Evolutionary conservation across 2,797 vertebrate genomes (phyloP).

Genomic region (Coendou prehensilis): DNA sequence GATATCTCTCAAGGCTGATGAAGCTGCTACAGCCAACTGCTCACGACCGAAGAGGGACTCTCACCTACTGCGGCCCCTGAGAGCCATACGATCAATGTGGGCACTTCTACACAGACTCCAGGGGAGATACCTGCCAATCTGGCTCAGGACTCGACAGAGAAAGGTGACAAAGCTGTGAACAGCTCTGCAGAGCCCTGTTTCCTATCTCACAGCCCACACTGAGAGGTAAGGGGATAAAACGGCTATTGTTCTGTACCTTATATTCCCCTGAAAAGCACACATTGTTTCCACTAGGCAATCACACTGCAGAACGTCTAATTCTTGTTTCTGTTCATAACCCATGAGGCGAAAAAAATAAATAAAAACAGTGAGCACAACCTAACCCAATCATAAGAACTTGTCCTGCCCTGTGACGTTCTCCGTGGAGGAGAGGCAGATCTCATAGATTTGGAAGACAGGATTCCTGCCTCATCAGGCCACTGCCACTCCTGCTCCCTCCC

Average conservation of each 20-base stretch:
- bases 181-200: not conserved
- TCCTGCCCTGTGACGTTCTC: constrained; percentile 74
- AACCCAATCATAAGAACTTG: constrained; percentile 78
- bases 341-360: constrained; percentile 55
- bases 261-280: constrained; percentile 4
- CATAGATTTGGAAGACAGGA: not conserved
- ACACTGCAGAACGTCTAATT: constrained; percentile 64
- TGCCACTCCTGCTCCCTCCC: not conserved
- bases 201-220: not conserved
- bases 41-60: not conserved
- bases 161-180: not conserved
- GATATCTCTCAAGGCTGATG: not conserved
- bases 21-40: not conserved
- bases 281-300: constrained; percentile 47
- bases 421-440: constrained; percentile 59
- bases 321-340: constrained; percentile 78
- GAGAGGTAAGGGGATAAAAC: not conserved
- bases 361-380: constrained; percentile 78
- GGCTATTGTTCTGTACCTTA: not conserved
- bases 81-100: not conserved
- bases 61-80: fast-evolving
- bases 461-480: not conserved
- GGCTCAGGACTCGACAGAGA: not conserved
- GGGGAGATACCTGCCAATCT: not conserved
- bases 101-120: not conserved